Evolutionary conservation across 2,113 vertebrate species (phyloP).

Genomic region (Camelus dromedarius): DNA sequence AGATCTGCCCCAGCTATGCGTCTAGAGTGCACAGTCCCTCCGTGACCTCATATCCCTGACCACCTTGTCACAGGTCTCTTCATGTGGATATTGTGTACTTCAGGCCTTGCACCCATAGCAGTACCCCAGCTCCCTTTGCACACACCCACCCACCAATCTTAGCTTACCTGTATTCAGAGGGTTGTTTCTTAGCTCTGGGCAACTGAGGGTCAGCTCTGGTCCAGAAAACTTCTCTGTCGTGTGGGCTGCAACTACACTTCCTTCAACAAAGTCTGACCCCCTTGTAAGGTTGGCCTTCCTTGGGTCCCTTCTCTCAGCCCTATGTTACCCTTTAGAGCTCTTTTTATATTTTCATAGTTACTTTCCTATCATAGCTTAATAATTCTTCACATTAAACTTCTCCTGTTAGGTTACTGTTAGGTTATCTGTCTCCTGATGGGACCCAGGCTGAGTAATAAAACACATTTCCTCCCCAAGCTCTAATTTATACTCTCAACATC

Average conservation of each 20-base stretch:
- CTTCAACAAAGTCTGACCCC: neutral
- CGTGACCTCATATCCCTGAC: neutral
- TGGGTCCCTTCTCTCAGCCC: neutral
- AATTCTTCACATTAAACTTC: slow-evolving; percentile 12
- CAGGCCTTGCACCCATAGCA: neutral
- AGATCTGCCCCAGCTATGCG: neutral
- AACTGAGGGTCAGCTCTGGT: neutral
- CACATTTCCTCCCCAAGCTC: neutral
- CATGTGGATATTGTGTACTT: neutral
- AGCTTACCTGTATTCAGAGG: neutral
- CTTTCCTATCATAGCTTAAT: neutral
- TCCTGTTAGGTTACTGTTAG: neutral
- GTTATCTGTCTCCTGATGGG: neutral
- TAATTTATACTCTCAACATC: neutral
- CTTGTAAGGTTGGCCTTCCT: neutral
- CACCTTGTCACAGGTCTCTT: neutral
- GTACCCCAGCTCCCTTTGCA: neutral
- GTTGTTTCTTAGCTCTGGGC: neutral
- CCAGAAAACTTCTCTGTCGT: neutral
- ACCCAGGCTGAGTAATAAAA: neutral
- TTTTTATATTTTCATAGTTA: neutral
- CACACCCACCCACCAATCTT: neutral
- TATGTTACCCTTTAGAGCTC: neutral
- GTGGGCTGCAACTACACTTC: neutral
- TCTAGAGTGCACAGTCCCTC: neutral